Conservation (phyloP, 2,797 vertebrate genomes). For the Notolepis coatsorum region DNA sequence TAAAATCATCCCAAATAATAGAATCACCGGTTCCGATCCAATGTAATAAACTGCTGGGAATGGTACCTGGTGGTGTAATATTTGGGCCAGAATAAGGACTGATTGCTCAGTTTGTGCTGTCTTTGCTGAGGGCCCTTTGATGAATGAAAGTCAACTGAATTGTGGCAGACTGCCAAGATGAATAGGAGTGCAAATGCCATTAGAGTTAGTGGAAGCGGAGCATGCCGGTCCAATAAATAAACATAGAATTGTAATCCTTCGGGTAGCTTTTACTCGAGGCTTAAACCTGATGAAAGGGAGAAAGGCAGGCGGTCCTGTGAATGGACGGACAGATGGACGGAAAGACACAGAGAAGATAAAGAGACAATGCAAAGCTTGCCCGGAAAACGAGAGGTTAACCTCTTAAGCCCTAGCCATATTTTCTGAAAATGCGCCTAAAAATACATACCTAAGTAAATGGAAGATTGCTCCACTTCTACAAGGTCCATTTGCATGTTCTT, state of each 20-base stretch:
- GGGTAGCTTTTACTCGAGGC: constrained; percentile 41
- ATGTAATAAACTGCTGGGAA: constrained; percentile 75
- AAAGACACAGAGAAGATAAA: not conserved
- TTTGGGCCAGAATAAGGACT: constrained; percentile 78
- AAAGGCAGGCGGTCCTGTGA: not conserved
- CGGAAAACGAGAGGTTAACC: not conserved
- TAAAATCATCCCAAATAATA: constrained; percentile 45
- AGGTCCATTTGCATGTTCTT: too few relatives aligned
- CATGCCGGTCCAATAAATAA: constrained; percentile 68
- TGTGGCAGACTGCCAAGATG: constrained; percentile 78
- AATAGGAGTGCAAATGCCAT: constrained; percentile 72
- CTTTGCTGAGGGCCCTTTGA: constrained; percentile 71
- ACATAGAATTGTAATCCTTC: constrained; percentile 47
- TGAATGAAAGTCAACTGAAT: constrained; percentile 84
- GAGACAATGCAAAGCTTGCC: not conserved
- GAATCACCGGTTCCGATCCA: constrained; percentile 56
- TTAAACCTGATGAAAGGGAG: constrained; percentile 3
- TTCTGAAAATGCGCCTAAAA: too few relatives aligned
- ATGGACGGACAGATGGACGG: not conserved
- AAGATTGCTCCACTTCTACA: too few relatives aligned
- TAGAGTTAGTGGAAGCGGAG: constrained; percentile 66
- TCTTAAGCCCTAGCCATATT: too few relatives aligned
- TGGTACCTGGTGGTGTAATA: constrained; percentile 72
- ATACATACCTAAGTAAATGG: too few relatives aligned
- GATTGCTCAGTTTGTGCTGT: constrained; percentile 71